These are phyloP conservation scores for Hypomecis atomaria DNA, from an alignment of 2,888 invertebrate genomes.

Conservation along the genomic window DNA sequence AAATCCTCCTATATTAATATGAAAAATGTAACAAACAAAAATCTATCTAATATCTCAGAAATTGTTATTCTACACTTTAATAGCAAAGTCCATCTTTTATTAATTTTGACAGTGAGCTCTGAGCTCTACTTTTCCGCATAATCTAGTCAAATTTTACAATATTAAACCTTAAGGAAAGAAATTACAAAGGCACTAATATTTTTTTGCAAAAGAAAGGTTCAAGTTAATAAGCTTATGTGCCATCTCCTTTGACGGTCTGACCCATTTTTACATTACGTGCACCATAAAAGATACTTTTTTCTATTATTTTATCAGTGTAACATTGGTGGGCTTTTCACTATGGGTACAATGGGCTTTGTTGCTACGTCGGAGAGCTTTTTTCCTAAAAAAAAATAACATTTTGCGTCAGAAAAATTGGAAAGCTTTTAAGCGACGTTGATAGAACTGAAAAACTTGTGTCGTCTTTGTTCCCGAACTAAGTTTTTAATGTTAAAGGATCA, in stretches of 20 bases:
- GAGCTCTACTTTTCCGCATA: conserved; percentile 11
- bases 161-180: conserved; percentile 47
- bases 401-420: conserved; percentile 36
- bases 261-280: conserved; percentile 68
- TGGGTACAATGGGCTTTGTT: conserved; percentile 61
- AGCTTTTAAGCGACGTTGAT: conserved; percentile 15
- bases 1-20: neutral
- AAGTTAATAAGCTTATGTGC: conserved; percentile 74
- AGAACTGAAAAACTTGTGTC: conserved; percentile 15
- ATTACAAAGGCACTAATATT: conserved; percentile 52
- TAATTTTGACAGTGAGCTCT: conserved; percentile 27
- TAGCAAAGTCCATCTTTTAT: conserved; percentile 38
- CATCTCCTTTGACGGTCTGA: conserved; percentile 64
- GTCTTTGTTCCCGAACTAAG: neutral
- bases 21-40: too few species aligned
- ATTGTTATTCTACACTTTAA: conserved; percentile 31
- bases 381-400: conserved; percentile 50
- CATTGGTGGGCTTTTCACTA: conserved; percentile 56
- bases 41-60: neutral
- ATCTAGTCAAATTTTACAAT: conserved; percentile 40
- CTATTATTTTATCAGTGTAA: conserved; percentile 56
- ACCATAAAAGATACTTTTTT: conserved; percentile 65
- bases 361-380: conserved; percentile 46
- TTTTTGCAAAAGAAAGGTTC: conserved; percentile 57
- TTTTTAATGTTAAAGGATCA: neutral